These are phyloP conservation scores for Lasiurus borealis DNA, from an alignment of 2,113 vertebrate species.

Conservation along the genomic window DNA sequence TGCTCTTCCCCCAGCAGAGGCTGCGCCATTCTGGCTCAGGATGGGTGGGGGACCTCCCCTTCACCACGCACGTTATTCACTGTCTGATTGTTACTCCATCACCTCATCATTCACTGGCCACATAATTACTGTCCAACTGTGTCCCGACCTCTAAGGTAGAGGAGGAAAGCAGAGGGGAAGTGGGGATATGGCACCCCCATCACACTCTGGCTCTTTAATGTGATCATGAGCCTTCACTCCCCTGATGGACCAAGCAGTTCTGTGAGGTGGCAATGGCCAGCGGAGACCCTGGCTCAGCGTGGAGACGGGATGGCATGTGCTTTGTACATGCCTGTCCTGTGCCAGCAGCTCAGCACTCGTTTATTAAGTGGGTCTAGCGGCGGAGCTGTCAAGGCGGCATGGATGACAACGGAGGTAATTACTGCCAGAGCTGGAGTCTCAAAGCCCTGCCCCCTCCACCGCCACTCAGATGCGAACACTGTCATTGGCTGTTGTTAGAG, in stretches of 20 bases:
- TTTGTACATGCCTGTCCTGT: background rate
- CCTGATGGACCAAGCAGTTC: background rate
- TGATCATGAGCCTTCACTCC: background rate
- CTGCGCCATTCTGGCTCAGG: background rate
- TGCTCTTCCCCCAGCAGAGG: background rate
- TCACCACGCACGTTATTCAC: background rate
- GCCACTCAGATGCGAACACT: background rate
- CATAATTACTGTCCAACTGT: accelerated
- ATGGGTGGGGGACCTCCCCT: no score
- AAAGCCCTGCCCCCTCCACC: background rate
- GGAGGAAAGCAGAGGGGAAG: no score
- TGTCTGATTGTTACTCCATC: no score
- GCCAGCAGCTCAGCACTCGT: accelerated
- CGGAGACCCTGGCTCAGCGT: background rate
- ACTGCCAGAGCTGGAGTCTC: background rate
- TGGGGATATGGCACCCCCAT: no score
- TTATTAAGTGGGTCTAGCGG: accelerated
- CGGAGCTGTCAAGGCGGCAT: accelerated
- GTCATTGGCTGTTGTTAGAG: background rate
- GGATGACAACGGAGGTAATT: background rate
- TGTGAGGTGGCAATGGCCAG: accelerated
- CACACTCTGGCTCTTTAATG: background rate
- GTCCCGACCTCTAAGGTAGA: background rate
- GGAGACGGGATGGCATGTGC: accelerated
- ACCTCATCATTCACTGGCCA: background rate